phyloP scores from a whole-genome alignment of 2,113 vertebrate species.

The Puffinus mauretanicus region DNA sequence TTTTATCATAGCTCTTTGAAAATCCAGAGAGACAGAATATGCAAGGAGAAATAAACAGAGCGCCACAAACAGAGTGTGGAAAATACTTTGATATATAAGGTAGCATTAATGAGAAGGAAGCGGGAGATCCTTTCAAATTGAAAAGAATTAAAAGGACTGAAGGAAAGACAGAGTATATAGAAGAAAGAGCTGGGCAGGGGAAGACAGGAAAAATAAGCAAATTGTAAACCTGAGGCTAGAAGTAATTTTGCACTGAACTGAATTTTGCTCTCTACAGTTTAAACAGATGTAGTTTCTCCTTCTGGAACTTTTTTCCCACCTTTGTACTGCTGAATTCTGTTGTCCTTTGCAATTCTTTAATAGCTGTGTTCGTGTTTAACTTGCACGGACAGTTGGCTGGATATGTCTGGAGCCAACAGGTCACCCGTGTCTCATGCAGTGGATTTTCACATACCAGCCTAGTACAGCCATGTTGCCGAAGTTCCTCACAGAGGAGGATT shows the following conservation, averaged over 20 bases:
- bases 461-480: not conserved
- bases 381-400: not conserved
- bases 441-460: not conserved
- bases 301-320: accelerated
- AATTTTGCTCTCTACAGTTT: not conserved
- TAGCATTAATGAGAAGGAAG: not conserved
- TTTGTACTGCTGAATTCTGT: not conserved
- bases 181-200: not conserved
- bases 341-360: not conserved
- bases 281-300: not conserved
- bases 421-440: not conserved
- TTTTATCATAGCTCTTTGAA: not conserved
- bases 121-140: not conserved
- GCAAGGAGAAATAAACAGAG: not conserved
- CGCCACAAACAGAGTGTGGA: not conserved
- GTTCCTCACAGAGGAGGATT: not conserved
- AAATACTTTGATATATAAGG: not conserved
- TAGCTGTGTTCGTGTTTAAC: not conserved
- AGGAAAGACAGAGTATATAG: not conserved
- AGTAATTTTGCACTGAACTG: not conserved
- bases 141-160: not conserved
- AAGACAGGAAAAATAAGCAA: not conserved
- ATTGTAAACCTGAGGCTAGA: not conserved
- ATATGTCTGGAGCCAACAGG: not conserved
- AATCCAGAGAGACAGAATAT: not conserved